These are phyloP conservation scores for Lophotis ruficrista DNA, from an alignment of 2,113 vertebrate genomes.

Conservation along the genomic window DNA sequence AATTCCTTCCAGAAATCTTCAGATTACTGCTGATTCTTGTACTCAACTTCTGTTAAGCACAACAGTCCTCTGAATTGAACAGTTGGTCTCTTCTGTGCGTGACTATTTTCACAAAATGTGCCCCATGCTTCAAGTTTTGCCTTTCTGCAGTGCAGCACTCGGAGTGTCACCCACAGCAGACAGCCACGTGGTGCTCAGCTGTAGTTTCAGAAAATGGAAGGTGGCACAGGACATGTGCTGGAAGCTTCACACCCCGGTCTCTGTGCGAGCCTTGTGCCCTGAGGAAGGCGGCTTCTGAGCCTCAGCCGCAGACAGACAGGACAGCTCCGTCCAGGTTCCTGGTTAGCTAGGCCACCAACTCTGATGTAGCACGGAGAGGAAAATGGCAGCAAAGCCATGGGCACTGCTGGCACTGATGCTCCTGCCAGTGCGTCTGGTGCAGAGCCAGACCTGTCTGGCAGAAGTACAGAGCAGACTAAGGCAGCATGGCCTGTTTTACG, in stretches of 20 bases:
- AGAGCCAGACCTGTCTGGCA: constrained; percentile 43
- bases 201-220: not conserved
- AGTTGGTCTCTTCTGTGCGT: not conserved
- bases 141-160: not conserved
- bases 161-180: not conserved
- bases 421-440: not conserved
- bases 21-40: not conserved
- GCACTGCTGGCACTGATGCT: not conserved
- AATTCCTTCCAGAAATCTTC: not conserved
- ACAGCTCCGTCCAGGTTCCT: not conserved
- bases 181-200: not conserved
- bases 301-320: not conserved
- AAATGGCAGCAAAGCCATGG: not conserved
- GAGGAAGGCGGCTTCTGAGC: not conserved
- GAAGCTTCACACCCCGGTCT: accelerated
- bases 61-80: not conserved
- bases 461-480: not conserved
- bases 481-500: not conserved
- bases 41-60: not conserved
- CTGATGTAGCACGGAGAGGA: not conserved
- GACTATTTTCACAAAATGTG: not conserved
- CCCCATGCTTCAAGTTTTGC: not conserved
- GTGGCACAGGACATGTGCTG: not conserved
- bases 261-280: not conserved
- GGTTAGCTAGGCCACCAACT: not conserved